phyloP scores from a whole-genome alignment of 2,113 vertebrate genomes.

The Gymnogyps californianus region DNA sequence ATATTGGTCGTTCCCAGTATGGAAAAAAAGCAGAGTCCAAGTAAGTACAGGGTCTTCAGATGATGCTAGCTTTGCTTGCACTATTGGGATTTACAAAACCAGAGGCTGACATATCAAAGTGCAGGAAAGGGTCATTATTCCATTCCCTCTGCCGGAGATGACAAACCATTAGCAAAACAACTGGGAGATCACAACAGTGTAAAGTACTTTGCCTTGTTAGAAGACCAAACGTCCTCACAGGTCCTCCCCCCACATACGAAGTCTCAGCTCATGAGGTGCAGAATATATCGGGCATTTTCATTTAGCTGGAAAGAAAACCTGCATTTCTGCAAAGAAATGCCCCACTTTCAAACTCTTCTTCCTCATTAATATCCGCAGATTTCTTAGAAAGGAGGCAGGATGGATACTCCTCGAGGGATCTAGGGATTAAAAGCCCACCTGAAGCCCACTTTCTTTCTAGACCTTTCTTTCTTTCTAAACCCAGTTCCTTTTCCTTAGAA shows the following conservation, averaged over 20 bases:
- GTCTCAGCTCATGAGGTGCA: conserved; percentile 46
- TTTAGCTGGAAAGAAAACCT: conserved; percentile 23
- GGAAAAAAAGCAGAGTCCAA: conserved; percentile 64
- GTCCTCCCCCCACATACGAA: neutral
- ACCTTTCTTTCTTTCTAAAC: neutral
- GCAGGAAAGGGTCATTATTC: conserved; percentile 20
- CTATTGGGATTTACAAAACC: conserved; percentile 10
- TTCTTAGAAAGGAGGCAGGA: conserved; percentile 36
- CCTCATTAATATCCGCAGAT: neutral
- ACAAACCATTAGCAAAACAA: conserved; percentile 30
- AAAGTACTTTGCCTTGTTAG: neutral
- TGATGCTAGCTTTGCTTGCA: conserved; percentile 40
- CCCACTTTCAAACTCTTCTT: conserved; percentile 26
- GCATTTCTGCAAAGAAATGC: conserved; percentile 44
- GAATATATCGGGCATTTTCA: neutral
- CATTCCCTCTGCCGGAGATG: neutral
- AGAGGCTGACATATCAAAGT: conserved; percentile 50
- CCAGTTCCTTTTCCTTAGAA: conserved; percentile 36
- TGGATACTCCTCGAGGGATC: conserved; percentile 4
- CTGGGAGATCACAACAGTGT: conserved; percentile 10
- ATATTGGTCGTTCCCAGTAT: conserved; percentile 56
- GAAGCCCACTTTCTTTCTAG: conserved; percentile 23
- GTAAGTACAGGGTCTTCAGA: conserved; percentile 65
- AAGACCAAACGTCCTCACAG: neutral
- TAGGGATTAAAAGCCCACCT: conserved; percentile 16